Evolutionary conservation across 1,140 invertebrate species (phyloP), one percentile per base, ranked within the genome.

Genomic region (Bombus confusus): DNA sequence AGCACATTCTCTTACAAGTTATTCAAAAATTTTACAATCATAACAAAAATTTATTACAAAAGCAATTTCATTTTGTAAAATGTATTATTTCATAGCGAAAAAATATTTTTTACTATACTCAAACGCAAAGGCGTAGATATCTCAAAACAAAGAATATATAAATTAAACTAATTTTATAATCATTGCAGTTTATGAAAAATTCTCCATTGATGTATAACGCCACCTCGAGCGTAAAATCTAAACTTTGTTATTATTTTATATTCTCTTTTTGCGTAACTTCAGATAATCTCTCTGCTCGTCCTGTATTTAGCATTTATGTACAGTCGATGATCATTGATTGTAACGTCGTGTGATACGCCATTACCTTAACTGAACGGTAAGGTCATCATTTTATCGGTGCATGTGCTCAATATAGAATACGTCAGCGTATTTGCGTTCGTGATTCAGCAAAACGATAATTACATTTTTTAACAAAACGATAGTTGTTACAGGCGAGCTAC

Each of bases 391-490:
- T 85, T 72, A 80, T 85, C 77, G 8, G 52, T 6, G 3, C 8
- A 80, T 64, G 41, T 28, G 25, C 34, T 37, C 5, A 3, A 73
- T 47, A 71, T 12, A 59, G 6, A 3, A 41, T 80, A 80, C 57
- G 64, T 68, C 73, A 71, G 34, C 52, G 18, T 52, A 71, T 85
- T 64, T 72, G 68, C 34, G n/a, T 47, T 62, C 80, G 89, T 93
- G 92, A 93, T 91, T 93, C 92, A 93, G 92, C 92, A 91, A 73
- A 92, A 91, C 57, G 79, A 69, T 52, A 86, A 82, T 79, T 83
- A 15, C 47, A 72, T 47, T 10, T 75, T 52, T 31, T 15, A 47
- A 82, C 3, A 39, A 37, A 64, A 18, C 52, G 4, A 41, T 77
- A 92, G 87, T 25, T 57, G 28, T n/a, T 68, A 25, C 68, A 8